A percentile compares a stretch with the other conserved stretches of the same genome.
phyloP scores from a whole-genome alignment of 2,113 vertebrate genomes.

The Maccullochella peelii region DNA sequence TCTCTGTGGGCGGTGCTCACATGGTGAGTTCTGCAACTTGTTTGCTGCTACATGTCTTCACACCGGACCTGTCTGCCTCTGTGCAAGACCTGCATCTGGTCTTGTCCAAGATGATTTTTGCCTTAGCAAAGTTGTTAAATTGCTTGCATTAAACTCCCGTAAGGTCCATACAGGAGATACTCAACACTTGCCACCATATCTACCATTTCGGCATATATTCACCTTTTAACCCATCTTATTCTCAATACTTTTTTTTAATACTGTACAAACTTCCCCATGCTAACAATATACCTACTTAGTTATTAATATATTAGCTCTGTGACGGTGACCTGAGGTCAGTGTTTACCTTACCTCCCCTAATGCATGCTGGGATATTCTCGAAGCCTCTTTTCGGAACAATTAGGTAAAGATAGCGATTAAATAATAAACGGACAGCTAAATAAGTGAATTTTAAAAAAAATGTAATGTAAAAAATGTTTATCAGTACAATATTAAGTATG shows the following conservation, averaged over 20 bases:
- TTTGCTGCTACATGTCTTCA: neutral
- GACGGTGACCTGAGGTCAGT: neutral
- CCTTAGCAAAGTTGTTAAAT: neutral
- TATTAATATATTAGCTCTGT: neutral
- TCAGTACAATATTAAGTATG: neutral
- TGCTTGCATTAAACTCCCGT: neutral
- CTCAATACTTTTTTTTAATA: neutral
- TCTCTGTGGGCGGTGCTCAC: neutral
- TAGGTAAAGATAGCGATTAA: neutral
- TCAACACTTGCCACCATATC: neutral
- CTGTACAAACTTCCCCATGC: neutral
- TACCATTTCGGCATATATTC: neutral
- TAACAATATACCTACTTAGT: neutral
- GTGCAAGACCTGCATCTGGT: too few relatives aligned
- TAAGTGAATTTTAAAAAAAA: neutral
- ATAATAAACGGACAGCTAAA: neutral
- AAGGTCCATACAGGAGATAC: neutral
- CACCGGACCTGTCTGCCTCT: neutral
- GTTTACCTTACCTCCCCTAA: neutral
- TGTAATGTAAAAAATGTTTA: neutral
- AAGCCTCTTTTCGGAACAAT: neutral
- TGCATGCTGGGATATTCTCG: neutral
- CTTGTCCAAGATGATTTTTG: neutral
- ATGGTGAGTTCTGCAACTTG: neutral
- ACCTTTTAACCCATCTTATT: neutral